These are phyloP conservation scores for Hycleus phaleratus DNA, from an alignment of 1,140 invertebrate species.

Conservation along the genomic window DNA sequence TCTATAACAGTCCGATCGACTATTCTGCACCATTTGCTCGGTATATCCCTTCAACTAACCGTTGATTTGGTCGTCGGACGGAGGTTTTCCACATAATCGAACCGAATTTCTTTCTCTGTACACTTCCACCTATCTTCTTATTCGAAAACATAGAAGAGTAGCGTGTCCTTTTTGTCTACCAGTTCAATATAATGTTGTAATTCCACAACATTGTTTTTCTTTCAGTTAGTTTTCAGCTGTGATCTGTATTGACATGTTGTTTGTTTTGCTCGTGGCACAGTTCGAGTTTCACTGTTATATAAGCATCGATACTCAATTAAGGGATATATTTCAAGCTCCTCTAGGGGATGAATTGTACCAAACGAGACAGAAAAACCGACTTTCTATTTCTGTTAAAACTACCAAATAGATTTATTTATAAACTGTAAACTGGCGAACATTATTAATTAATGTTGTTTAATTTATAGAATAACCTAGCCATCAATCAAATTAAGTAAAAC, in stretches of 20 bases:
- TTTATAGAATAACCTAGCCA: too few relatives aligned
- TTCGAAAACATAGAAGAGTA: too few relatives aligned
- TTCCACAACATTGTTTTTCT: conserved; percentile 9
- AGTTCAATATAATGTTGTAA: conserved; percentile 9
- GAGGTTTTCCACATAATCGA: conserved; percentile 21
- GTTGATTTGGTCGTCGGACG: conserved; percentile 6
- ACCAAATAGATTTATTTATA: too few relatives aligned
- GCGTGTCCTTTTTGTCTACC: background rate
- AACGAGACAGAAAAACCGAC: too few relatives aligned
- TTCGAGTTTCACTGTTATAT: too few relatives aligned
- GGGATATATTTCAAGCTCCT: too few relatives aligned
- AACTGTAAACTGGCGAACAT: too few relatives aligned
- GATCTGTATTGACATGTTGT: conserved; percentile 3
- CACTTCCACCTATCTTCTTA: background rate
- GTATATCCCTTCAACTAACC: conserved; percentile 1
- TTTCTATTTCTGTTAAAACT: too few relatives aligned
- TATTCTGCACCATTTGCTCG: conserved; percentile 16
- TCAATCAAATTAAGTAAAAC: too few relatives aligned
- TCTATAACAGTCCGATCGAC: background rate
- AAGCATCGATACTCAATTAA: too few relatives aligned
- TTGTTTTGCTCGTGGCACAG: background rate
- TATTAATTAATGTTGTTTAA: too few relatives aligned
- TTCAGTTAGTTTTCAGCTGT: background rate
- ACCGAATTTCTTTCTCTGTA: conserved; percentile 7
- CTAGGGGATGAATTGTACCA: too few relatives aligned